A percentile compares a stretch with the other conserved stretches of the same genome.
Evolutionary conservation across 2,888 invertebrate genomes (phyloP).

Genomic region (Flabesymbios commensalis): DNA sequence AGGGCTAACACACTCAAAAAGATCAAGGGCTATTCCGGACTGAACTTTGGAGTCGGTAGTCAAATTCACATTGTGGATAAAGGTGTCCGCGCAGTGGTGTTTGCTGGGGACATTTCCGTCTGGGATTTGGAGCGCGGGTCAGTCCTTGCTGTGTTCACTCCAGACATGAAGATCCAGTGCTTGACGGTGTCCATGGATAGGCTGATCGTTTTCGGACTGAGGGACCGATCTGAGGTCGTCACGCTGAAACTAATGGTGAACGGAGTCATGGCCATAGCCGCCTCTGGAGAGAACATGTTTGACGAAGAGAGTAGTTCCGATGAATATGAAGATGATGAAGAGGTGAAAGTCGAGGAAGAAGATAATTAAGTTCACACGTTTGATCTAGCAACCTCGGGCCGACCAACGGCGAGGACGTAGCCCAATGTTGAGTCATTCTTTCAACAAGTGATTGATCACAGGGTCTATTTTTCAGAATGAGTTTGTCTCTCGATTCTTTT

Average conservation of each 20-base stretch:
- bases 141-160: conserved; percentile 52
- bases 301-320: conserved; percentile 26
- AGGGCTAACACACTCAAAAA: conserved; percentile 38
- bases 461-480: too few species aligned
- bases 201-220: conserved; percentile 50
- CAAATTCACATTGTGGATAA: conserved; percentile 50
- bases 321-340: conserved; percentile 27
- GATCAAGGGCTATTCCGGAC: conserved; percentile 44
- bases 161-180: conserved; percentile 51
- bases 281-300: conserved; percentile 23
- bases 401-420: too few species aligned
- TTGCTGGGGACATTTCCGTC: conserved; percentile 54
- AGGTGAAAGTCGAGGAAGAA: conserved; percentile 5
- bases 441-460: too few species aligned
- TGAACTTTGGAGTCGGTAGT: conserved; percentile 45
- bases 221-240: conserved; percentile 47
- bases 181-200: conserved; percentile 47
- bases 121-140: conserved; percentile 52
- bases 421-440: too few species aligned
- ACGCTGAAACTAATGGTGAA: conserved; percentile 19
- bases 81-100: conserved; percentile 44
- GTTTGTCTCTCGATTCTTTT: too few species aligned
- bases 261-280: not conserved
- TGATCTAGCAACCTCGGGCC: too few species aligned
- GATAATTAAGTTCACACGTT: too few species aligned